A percentile compares a stretch with the other conserved stretches of the same genome.
These are phyloP conservation scores for Drosophila pseudotakahashii DNA, from an alignment of 2,888 invertebrate species.

Conservation along the genomic window DNA sequence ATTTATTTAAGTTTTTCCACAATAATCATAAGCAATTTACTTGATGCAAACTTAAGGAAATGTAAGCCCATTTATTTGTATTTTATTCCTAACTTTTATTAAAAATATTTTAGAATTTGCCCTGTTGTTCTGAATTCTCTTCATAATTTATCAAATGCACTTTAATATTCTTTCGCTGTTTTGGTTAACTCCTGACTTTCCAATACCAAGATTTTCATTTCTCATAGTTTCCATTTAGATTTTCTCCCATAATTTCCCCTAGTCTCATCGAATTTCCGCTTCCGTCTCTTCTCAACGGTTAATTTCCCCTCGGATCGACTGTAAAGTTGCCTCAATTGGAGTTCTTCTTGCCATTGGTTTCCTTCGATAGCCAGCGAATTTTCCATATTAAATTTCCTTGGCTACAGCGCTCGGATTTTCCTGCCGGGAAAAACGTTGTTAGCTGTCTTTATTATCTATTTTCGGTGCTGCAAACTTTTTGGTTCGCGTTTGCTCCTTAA, in stretches of 20 bases:
- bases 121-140: no score
- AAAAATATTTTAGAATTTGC: no score
- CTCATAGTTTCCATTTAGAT: constrained; percentile 9
- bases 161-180: no score
- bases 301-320: constrained; percentile 25
- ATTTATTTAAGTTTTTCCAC: constrained; percentile 1
- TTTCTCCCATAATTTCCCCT: constrained; percentile 18
- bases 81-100: no score
- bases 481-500: constrained; percentile 1
- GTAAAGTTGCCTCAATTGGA: constrained; percentile 19
- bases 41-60: background rate
- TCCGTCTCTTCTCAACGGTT: constrained; percentile 1
- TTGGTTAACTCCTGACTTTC: background rate
- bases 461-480: constrained; percentile 5
- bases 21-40: constrained; percentile 10
- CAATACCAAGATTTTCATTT: background rate
- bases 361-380: constrained; percentile 13
- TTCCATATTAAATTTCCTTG: constrained; percentile 29
- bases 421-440: constrained; percentile 4
- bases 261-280: constrained; percentile 17
- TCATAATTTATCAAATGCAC: no score
- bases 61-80: no score
- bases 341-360: constrained; percentile 20
- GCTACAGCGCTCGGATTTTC: background rate
- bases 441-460: constrained; percentile 18